Percentiles rank a stretch among this genome's conserved stretches.
These are phyloP conservation scores for Clarias gariepinus DNA, from an alignment of 2,113 vertebrate genomes.

Conservation along the genomic window DNA sequence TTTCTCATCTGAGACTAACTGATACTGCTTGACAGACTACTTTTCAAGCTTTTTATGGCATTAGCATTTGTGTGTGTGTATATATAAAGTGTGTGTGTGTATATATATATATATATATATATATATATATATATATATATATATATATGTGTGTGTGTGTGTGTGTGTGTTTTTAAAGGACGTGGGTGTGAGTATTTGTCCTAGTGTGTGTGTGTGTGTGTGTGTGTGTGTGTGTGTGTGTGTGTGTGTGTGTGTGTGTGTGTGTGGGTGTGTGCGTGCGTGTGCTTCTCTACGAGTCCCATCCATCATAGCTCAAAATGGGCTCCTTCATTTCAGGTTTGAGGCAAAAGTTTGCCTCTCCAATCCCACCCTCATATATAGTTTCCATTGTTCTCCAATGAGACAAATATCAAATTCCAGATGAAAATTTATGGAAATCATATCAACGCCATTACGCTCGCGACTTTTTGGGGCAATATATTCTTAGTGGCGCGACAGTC, in stretches of 20 bases:
- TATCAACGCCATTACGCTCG: constrained; percentile 75
- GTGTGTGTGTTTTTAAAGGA: constrained; percentile 43
- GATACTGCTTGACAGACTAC: constrained; percentile 47
- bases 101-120: too few species aligned
- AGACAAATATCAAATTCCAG: constrained; percentile 78
- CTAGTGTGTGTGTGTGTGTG: constrained; percentile 33
- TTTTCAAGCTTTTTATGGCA: constrained; percentile 42
- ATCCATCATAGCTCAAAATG: constrained; percentile 72
- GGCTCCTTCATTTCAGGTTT: constrained; percentile 70
- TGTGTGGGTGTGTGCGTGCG: constrained; percentile 53
- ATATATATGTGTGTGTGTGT: too few species aligned
- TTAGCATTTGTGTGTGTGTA: constrained; percentile 34
- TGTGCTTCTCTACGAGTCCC: constrained; percentile 55
- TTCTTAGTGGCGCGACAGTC: constrained; percentile 74
- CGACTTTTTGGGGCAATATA: constrained; percentile 83
- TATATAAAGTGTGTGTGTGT: constrained; percentile 34
- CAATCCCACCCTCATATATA: constrained; percentile 74
- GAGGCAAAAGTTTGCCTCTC: constrained; percentile 74
- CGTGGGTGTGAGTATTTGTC: not conserved
- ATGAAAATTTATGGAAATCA: constrained; percentile 84
- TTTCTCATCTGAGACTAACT: constrained; percentile 36
- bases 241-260: constrained; percentile 46
- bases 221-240: constrained; percentile 56
- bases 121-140: too few species aligned
- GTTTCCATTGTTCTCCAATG: constrained; percentile 79